Evolutionary conservation across 2,888 invertebrate genomes (phyloP).

Genomic region (Coenonympha glycerion): DNA sequence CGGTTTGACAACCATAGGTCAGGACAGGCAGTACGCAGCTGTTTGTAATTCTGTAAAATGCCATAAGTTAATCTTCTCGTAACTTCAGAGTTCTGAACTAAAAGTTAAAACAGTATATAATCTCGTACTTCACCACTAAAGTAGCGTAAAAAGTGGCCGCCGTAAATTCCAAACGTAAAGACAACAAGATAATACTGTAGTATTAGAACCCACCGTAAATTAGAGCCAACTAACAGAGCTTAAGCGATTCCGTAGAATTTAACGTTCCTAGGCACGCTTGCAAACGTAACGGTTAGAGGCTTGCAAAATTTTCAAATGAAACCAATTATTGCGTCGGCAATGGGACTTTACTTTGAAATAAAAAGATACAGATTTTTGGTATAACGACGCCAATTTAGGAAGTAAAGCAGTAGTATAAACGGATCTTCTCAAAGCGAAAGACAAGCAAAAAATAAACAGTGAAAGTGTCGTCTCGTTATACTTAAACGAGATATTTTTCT

Average conservation of each 20-base stretch:
- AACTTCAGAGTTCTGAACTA: constrained; percentile 8
- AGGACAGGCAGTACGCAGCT: too few species aligned
- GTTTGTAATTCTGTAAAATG: too few species aligned
- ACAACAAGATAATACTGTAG: constrained; percentile 26
- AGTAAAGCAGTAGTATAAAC: constrained; percentile 3
- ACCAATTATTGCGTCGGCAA: constrained; percentile 10
- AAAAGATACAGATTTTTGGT: not conserved
- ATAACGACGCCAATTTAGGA: constrained; percentile 4
- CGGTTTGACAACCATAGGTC: too few species aligned
- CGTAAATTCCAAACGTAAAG: constrained; percentile 24
- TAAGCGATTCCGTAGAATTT: constrained; percentile 27
- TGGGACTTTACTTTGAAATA: not conserved
- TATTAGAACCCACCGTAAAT: constrained; percentile 28
- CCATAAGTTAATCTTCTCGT: not conserved
- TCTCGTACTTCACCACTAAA: constrained; percentile 4
- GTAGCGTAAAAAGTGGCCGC: constrained; percentile 17
- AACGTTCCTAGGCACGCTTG: constrained; percentile 26
- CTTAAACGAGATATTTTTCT: not conserved
- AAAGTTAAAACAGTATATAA: not conserved
- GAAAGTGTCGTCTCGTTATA: not conserved
- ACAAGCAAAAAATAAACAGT: constrained; percentile 4
- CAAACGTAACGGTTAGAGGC: constrained; percentile 11
- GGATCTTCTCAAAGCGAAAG: not conserved
- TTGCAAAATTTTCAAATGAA: constrained; percentile 12
- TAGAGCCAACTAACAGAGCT: constrained; percentile 28